Percentiles rank a stretch among this genome's conserved stretches.
phyloP scores from a whole-genome alignment of 2,113 vertebrate genomes.

The Pseudopodoces humilis region DNA sequence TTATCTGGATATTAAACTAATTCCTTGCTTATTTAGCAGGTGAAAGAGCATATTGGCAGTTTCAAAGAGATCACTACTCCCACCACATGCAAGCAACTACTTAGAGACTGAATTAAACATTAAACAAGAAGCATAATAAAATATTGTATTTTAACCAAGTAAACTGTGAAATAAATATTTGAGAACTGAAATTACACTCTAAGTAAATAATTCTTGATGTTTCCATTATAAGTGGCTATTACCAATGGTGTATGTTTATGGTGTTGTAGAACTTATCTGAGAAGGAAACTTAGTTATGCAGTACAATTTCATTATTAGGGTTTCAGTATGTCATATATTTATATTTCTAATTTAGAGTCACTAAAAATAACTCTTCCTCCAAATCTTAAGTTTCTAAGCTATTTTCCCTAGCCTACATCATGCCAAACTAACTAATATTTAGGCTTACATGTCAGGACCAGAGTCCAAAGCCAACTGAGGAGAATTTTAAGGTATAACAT shows the following conservation, averaged over 20 bases:
- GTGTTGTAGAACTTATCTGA: conserved; percentile 10
- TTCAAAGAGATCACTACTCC: not conserved
- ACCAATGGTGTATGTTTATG: not conserved
- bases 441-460: not conserved
- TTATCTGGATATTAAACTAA: not conserved
- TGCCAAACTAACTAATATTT: not conserved
- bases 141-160: not conserved
- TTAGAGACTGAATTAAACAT: not conserved
- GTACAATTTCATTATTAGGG: not conserved
- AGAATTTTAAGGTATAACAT: not conserved
- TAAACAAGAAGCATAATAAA: not conserved
- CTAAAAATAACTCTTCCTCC: not conserved
- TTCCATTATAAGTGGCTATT: not conserved
- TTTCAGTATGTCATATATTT: not conserved
- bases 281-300: not conserved
- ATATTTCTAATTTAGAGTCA: not conserved
- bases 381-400: not conserved
- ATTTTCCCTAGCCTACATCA: not conserved
- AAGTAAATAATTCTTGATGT: not conserved
- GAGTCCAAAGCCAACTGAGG: not conserved
- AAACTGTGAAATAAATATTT: not conserved
- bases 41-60: not conserved
- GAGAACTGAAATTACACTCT: not conserved
- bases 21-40: not conserved
- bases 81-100: not conserved